Evolutionary conservation across 2,797 vertebrate species (phyloP), one percentile per base, ranked within the genome.

Genomic region (Tapera naevia): DNA sequence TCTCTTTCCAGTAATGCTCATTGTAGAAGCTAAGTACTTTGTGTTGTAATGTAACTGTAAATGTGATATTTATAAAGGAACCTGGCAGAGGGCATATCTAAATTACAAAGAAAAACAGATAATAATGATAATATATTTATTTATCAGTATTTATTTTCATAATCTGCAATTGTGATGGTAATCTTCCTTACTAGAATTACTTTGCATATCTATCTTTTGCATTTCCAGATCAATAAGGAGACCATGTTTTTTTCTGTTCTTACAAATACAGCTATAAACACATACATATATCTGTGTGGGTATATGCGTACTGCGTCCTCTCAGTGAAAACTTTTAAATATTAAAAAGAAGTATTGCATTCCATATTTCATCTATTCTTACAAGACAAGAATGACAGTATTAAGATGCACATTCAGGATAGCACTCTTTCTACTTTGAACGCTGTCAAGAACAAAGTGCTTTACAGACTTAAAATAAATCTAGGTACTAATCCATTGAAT

Each of bases 401-500:
- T 98, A 98, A 98, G 98, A 98, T 98, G 97, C 98, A 98, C 97
- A 97, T 97, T 97, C 98, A 97, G 98, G 97, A 98, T 98, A 98
- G 98, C 98, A 98, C 98, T 98, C 98, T 98, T 98, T 98, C 98
- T 98, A 98, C 98, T 98, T 98, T 98, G 98, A 98, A 98, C 95
- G 97, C 98, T 98, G 98, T 99, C 98, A 98, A 98, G 98, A 99
- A 99, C 98, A 98, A 95, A 98, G 98, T 98, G 98, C 99, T 99
- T 98, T 98, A 98, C 98, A 97, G 98, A 99, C 98, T 99, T 99
- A 98, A 99, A 99, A 99, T 99, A 99, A 99, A 99, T 99, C 98
- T 99, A 98, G 98, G 98, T 98, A 98, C 98, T 99, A 99, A 99
- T 99, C 99, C 99, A 99, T 98, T 98, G 98, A 99, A 99, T 99